Evolutionary conservation across 2,113 vertebrate species (phyloP).

Genomic region (Brachypteracias leptosomus): DNA sequence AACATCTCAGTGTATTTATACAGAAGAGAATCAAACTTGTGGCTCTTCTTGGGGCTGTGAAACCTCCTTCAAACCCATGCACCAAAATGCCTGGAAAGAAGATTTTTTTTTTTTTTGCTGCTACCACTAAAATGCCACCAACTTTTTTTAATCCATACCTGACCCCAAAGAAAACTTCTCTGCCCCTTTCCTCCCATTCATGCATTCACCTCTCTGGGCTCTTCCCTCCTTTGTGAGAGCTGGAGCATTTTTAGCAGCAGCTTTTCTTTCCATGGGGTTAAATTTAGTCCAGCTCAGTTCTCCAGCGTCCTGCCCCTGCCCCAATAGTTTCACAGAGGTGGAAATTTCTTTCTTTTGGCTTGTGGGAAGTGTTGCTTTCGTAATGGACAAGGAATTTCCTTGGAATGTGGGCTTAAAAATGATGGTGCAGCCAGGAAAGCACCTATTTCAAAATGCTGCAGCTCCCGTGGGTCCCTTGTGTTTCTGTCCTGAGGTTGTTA

Average conservation of each 20-base stretch:
- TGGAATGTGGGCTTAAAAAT: background rate
- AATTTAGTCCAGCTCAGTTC: slow-evolving; percentile 21
- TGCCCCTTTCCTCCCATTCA: slow-evolving; percentile 25
- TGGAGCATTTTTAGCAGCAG: background rate
- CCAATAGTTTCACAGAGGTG: background rate
- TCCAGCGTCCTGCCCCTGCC: background rate
- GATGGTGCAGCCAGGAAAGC: background rate
- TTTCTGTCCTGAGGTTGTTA: background rate
- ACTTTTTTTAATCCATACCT: background rate
- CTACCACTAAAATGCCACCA: background rate
- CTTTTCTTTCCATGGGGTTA: slow-evolving; percentile 10
- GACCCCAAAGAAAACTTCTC: background rate
- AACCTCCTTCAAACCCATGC: background rate
- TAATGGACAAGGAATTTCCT: background rate
- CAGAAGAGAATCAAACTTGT: background rate
- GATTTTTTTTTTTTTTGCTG: background rate
- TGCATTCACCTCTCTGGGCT: background rate
- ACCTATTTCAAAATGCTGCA: background rate
- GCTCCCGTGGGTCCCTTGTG: background rate
- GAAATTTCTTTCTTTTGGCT: background rate
- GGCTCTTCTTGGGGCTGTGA: background rate
- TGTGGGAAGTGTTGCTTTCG: background rate
- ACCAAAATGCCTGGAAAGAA: background rate
- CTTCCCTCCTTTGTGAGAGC: slow-evolving; percentile 29
- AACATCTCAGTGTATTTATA: background rate